Conservation (phyloP, 1,140 invertebrate genomes). For the Cyclina sinensis region DNA sequence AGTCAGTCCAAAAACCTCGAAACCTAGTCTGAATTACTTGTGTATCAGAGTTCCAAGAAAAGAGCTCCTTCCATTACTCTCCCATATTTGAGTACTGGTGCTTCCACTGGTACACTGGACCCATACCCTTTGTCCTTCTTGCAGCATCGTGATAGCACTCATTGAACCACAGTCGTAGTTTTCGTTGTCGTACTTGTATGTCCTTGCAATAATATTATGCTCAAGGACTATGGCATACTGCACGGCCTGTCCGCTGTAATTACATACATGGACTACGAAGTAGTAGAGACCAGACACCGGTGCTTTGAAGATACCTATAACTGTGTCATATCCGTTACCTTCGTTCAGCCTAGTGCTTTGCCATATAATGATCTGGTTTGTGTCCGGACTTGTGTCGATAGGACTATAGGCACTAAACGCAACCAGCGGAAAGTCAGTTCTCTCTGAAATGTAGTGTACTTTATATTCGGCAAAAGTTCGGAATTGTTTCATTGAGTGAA, state of each 20-base stretch:
- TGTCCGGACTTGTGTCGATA: slow-evolving; percentile 2
- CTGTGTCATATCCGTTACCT: background rate
- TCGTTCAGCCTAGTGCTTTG: background rate
- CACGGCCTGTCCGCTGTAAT: background rate
- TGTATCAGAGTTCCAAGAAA: slow-evolving; percentile 12
- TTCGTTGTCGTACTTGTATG: background rate
- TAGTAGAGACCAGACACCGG: slow-evolving; percentile 6
- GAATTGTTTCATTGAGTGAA: background rate
- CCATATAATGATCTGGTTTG: slow-evolving; percentile 15
- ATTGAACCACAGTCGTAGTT: slow-evolving; percentile 5
- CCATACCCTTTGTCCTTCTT: slow-evolving; percentile 9
- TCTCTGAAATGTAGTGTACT: background rate
- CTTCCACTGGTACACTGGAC: slow-evolving; percentile 6
- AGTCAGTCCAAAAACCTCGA: no score
- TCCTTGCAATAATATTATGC: background rate
- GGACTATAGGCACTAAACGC: slow-evolving; percentile 1
- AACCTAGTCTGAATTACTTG: no score
- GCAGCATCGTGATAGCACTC: background rate
- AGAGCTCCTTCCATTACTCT: slow-evolving; percentile 9
- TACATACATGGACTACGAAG: slow-evolving; percentile 24
- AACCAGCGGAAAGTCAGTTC: background rate
- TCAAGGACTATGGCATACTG: slow-evolving; percentile 9
- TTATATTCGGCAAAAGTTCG: background rate
- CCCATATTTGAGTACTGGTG: background rate
- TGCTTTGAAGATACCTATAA: slow-evolving; percentile 16